Conservation (phyloP, 2,888 invertebrate species). For the Zonitis immaculata region DNA sequence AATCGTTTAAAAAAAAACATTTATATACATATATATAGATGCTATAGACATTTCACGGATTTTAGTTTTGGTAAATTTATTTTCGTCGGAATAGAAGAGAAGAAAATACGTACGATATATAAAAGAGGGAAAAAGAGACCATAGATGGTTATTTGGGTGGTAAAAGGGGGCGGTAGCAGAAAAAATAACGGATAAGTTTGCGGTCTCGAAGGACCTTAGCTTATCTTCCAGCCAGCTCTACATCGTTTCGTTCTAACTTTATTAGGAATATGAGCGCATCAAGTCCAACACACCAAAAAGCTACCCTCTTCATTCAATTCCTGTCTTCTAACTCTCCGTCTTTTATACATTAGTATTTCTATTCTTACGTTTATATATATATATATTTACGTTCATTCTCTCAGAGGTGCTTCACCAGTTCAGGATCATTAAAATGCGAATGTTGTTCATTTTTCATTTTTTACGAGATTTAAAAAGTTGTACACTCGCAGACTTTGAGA, state of each 20-base stretch:
- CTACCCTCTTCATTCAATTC: not conserved
- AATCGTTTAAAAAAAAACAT: slow-evolving; percentile 21
- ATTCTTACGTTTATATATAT: slow-evolving; percentile 1
- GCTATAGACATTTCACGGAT: slow-evolving; percentile 36
- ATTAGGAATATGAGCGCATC: slow-evolving; percentile 29
- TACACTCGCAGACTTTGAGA: slow-evolving; percentile 25
- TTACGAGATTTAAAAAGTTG: slow-evolving; percentile 35
- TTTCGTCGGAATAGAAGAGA: slow-evolving; percentile 16
- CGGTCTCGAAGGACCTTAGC: slow-evolving; percentile 32
- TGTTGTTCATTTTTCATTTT: slow-evolving; percentile 38
- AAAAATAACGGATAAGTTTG: slow-evolving; percentile 8
- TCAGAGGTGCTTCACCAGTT: slow-evolving; percentile 29
- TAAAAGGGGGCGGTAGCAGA: slow-evolving; percentile 16
- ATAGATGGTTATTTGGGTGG: not conserved
- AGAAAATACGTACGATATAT: slow-evolving; percentile 18
- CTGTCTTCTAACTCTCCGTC: slow-evolving; percentile 21
- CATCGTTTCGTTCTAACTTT: slow-evolving; percentile 32
- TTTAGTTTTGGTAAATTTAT: slow-evolving; percentile 33
- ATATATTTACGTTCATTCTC: slow-evolving; percentile 17
- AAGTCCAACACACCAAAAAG: not conserved
- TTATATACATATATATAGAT: no score
- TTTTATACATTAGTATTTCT: no score
- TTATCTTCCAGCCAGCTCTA: slow-evolving; percentile 27
- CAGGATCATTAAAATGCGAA: slow-evolving; percentile 36
- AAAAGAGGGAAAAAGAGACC: slow-evolving; percentile 11